Base-by-base conservation (phyloP, 2,113 vertebrate genomes). In the Paedocypris sp. region DNA sequence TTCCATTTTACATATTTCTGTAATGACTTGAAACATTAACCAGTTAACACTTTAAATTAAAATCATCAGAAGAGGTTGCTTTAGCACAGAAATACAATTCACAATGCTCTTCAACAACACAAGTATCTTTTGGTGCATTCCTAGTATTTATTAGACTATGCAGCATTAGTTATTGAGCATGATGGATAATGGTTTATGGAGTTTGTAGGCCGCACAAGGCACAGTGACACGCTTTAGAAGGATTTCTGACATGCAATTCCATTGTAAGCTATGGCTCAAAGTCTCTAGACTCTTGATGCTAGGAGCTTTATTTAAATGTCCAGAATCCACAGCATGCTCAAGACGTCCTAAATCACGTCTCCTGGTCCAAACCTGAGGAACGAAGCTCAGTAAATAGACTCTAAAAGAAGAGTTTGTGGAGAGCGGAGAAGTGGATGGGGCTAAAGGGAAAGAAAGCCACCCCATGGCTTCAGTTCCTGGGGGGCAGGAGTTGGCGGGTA, bases 211-310 rank as follows among this genome's bases (percentile, higher is more conserved):
- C 31, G 32, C 25, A 41, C 41, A 46, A 50, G 46, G 15, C 31
- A 39, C 59, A 25, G 13, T 36, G 54, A 58, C 26, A 43, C 32
- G 54, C 12, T 66, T 65, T 43, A 54, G 57, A 50, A 42, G 42
- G 59, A 62, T 56, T 28, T 53, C n/a, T n/a, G 35, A 59, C 29
- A 26, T 49, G 45, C 12, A 13, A 20, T 26, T 16, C 32, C 54
- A 59, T 60, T 56, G 69, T 64, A 58, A 67, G 53, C 52, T 45
- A 13, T 56, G 48, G 64, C 35, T 41, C 63, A 66, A 70, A 66
- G 62, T 46, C 63, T 38, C 4, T n/a, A 42, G 26, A 46, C 25
- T 9, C 29, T 26, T 42, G n/a, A n/a, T n/a, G 47, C 58, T 26
- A 31, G 23, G 51, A 53, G 59, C 49, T 22, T 25, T 42, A 42